Evolutionary conservation across 2,888 invertebrate genomes (phyloP).

Genomic region (Norana najaformis): DNA sequence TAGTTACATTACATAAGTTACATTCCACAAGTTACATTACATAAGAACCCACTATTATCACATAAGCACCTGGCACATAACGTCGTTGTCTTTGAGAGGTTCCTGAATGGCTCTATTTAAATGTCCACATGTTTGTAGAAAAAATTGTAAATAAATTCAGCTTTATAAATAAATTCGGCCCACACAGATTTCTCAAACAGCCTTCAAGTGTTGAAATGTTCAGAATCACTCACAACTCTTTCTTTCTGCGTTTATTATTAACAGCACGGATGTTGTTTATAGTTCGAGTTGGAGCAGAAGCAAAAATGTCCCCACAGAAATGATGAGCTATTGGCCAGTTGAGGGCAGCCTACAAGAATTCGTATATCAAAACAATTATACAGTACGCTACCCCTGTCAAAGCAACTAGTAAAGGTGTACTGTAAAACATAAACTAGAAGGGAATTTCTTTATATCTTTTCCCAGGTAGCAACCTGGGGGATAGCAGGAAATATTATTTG

Average conservation of each 20-base stretch:
- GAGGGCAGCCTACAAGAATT: conserved; percentile 54
- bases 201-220: background rate
- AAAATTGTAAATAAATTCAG: no score
- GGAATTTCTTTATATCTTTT: background rate
- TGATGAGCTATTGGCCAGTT: conserved; percentile 63
- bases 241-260: conserved; percentile 42
- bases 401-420: background rate
- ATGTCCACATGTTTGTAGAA: no score
- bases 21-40: no score
- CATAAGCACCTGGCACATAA: no score
- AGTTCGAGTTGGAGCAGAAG: conserved; percentile 63
- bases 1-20: no score
- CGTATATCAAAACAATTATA: background rate
- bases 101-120: no score
- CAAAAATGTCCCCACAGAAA: conserved; percentile 66
- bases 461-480: no score
- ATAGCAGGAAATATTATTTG: no score
- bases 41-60: no score
- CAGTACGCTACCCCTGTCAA: background rate
- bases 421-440: background rate
- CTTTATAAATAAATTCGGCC: no score
- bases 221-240: conserved; percentile 2
- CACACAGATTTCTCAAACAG: no score
- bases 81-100: no score
- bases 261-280: conserved; percentile 62